These are phyloP conservation scores for Empidonax traillii DNA, from an alignment of 2,113 vertebrate species.

Conservation along the genomic window DNA sequence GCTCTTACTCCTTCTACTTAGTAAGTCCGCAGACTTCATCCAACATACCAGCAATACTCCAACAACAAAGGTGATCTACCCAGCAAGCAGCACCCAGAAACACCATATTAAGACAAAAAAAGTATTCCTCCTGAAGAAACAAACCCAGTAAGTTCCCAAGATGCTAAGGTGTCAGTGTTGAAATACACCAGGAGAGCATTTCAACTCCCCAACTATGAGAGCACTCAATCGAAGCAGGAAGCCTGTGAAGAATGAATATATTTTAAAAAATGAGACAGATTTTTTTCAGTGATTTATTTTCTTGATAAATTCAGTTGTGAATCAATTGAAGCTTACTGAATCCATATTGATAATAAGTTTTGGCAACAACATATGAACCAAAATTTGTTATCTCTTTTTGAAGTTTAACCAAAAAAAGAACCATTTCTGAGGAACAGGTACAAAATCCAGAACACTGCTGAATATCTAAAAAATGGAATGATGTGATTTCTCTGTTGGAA, in stretches of 20 bases:
- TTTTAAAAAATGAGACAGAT: not conserved
- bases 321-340: not conserved
- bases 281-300: not conserved
- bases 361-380: not conserved
- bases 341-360: not conserved
- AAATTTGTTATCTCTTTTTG: not conserved
- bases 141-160: not conserved
- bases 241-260: not conserved
- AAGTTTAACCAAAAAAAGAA: not conserved
- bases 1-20: not conserved
- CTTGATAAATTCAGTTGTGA: not conserved
- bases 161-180: not conserved
- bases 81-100: not conserved
- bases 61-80: not conserved
- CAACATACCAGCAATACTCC: not conserved
- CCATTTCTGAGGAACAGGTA: not conserved
- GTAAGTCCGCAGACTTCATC: not conserved
- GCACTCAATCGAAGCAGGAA: not conserved
- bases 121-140: not conserved
- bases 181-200: not conserved
- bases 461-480: not conserved
- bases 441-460: not conserved
- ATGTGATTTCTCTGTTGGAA: not conserved
- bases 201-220: rapidly evolving
- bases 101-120: not conserved